phyloP scores from a whole-genome alignment of 2,113 vertebrate genomes.

The Rhabdomys dilectus region DNA sequence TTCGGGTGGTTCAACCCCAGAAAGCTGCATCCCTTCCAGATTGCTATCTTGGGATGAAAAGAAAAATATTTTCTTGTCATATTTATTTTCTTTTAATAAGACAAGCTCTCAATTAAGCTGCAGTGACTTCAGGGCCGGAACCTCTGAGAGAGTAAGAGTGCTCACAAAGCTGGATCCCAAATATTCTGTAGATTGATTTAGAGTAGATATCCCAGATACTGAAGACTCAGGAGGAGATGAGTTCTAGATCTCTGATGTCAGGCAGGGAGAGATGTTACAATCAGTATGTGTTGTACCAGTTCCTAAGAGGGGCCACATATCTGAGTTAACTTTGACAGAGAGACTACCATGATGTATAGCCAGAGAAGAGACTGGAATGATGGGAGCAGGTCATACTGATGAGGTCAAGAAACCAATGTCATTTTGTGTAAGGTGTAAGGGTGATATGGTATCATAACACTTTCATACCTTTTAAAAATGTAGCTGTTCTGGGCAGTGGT shows the following conservation, averaged over 20 bases:
- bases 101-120: neutral
- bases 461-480: neutral
- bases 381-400: neutral
- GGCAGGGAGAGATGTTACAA: no score
- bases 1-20: neutral
- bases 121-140: no score
- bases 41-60: neutral
- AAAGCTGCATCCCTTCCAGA: neutral
- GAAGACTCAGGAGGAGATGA: neutral
- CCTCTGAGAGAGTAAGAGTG: fast-evolving
- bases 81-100: neutral
- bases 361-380: neutral
- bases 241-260: no score
- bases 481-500: no score
- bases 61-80: neutral
- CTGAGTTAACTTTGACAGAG: neutral
- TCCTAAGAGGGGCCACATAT: neutral
- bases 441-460: fast-evolving
- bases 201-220: neutral
- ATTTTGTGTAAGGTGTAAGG: neutral
- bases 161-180: no score
- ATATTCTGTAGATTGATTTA: neutral
- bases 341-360: neutral
- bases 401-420: neutral
- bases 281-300: no score